A percentile compares a stretch with the other conserved stretches of the same genome.
phyloP scores from a whole-genome alignment of 2,113 vertebrate species.

The Baryphthengus martii region DNA sequence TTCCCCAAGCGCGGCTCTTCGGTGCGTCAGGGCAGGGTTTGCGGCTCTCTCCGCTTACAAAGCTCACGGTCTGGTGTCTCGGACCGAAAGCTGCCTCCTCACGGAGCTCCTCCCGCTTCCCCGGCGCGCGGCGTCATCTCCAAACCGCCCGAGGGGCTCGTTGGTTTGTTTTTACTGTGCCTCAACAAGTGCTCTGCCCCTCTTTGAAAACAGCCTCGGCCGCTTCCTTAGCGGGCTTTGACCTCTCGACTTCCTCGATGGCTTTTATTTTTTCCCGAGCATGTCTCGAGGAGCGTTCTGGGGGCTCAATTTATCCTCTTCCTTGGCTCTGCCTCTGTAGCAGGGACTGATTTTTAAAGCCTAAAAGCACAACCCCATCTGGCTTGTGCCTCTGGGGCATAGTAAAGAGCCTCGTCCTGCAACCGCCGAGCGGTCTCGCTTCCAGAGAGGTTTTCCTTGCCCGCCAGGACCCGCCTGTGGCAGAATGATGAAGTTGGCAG shows the following conservation, averaged over 20 bases:
- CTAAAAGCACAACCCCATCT: conserved; percentile 45
- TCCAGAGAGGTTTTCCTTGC: background rate
- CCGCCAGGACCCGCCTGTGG: background rate
- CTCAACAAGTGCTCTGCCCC: background rate
- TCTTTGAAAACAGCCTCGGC: background rate
- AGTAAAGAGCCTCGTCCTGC: background rate
- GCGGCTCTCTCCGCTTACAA: accelerated
- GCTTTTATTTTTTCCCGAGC: background rate
- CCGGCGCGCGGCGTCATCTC: accelerated
- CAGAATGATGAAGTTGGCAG: background rate
- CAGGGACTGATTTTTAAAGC: background rate
- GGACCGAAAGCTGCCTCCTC: background rate
- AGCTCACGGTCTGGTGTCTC: accelerated
- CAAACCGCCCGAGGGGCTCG: background rate
- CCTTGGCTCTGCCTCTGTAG: accelerated
- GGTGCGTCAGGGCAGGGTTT: accelerated
- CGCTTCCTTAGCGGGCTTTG: background rate
- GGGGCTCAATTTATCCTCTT: background rate
- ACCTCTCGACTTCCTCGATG: background rate
- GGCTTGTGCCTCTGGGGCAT: background rate
- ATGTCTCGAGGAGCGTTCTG: background rate
- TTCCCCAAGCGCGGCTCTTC: background rate
- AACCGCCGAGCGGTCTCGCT: background rate
- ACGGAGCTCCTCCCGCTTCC: accelerated
- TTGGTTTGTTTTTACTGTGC: background rate